Percentiles rank a stretch among this genome's conserved stretches.
phyloP scores from a whole-genome alignment of 2,888 invertebrate species.

The Cheilosia pagana region DNA sequence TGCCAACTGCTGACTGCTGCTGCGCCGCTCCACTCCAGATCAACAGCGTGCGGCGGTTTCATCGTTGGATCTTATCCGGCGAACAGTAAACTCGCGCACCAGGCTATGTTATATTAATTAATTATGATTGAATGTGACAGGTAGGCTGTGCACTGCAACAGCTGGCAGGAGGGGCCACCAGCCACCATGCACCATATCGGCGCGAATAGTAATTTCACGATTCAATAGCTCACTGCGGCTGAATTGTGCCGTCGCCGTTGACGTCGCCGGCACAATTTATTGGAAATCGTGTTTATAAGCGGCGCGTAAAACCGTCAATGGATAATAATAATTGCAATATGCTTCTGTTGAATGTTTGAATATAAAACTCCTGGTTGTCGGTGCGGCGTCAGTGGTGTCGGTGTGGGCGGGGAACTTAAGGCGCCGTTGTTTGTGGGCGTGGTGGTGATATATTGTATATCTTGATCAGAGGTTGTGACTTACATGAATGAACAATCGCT shows the following conservation, averaged over 20 bases:
- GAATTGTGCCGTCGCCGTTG: slow-evolving; percentile 13
- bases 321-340: slow-evolving; percentile 73
- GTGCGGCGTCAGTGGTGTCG: not conserved
- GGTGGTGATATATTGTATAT: slow-evolving; percentile 69
- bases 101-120: slow-evolving; percentile 72
- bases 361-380: slow-evolving; percentile 17
- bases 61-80: slow-evolving; percentile 33
- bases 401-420: slow-evolving; percentile 35
- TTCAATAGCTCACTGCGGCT: slow-evolving; percentile 67
- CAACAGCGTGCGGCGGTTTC: slow-evolving; percentile 22
- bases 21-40: slow-evolving; percentile 36
- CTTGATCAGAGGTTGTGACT: slow-evolving; percentile 67
- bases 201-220: slow-evolving; percentile 72
- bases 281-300: slow-evolving; percentile 68
- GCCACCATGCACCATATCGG: not conserved
- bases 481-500: slow-evolving; percentile 63
- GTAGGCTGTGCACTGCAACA: slow-evolving; percentile 59
- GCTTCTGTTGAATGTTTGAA: slow-evolving; percentile 66
- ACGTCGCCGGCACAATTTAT: slow-evolving; percentile 61
- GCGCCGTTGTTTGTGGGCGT: slow-evolving; percentile 67
- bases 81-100: slow-evolving; percentile 20
- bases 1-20: slow-evolving; percentile 28
- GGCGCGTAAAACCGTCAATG: slow-evolving; percentile 71
- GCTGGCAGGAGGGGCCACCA: slow-evolving; percentile 67
- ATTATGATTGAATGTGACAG: slow-evolving; percentile 75